These are phyloP conservation scores for Rhagoletis zephyria DNA, from an alignment of 1,140 invertebrate genomes.

Conservation along the genomic window DNA sequence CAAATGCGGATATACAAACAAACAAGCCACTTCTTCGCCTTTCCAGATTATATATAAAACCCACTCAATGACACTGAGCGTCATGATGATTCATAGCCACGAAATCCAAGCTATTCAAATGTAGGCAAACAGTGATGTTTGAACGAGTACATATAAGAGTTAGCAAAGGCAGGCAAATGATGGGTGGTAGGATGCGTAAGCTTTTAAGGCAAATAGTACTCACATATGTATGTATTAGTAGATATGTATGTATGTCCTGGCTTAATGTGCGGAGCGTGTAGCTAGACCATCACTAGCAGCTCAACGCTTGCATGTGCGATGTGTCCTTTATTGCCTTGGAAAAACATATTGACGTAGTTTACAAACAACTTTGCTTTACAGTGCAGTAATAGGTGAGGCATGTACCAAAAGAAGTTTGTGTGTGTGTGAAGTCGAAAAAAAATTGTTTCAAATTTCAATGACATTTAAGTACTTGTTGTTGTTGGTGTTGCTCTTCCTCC, in stretches of 20 bases:
- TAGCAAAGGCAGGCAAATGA: neutral
- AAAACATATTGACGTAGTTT: conserved; percentile 36
- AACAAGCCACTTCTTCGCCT: neutral
- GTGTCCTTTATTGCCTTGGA: conserved; percentile 31
- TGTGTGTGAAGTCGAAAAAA: neutral
- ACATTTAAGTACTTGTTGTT: conserved; percentile 15
- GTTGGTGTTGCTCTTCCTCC: conserved; percentile 8
- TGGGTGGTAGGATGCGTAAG: neutral
- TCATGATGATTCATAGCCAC: conserved; percentile 21
- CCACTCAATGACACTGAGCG: conserved; percentile 14
- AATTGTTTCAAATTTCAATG: conserved; percentile 49
- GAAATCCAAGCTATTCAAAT: conserved; percentile 15
- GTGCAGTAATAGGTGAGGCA: neutral
- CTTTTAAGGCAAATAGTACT: neutral
- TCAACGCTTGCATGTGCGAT: neutral
- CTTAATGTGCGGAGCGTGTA: neutral
- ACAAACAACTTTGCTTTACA: neutral
- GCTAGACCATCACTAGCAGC: neutral
- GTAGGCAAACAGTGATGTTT: conserved; percentile 11
- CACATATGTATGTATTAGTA: neutral
- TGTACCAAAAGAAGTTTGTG: neutral
- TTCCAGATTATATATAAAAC: neutral
- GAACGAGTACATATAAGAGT: neutral
- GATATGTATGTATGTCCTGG: neutral
- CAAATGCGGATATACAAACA: conserved; percentile 19